Evolutionary conservation across 2,888 invertebrate species (phyloP).

Genomic region (Andrena dorsata): DNA sequence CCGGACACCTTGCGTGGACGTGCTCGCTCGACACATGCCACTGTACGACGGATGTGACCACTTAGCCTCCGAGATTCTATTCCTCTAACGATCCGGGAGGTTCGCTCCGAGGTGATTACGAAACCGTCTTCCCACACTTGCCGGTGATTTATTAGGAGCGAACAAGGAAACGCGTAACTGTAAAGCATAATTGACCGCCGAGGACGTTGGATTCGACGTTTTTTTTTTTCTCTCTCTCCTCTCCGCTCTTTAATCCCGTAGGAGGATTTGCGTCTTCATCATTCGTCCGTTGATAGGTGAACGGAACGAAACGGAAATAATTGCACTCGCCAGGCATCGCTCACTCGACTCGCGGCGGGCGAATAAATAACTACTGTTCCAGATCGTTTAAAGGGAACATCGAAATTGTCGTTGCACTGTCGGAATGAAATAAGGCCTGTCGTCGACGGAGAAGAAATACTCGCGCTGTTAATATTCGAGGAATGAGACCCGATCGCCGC

Average conservation of each 20-base stretch:
- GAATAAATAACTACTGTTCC: constrained; percentile 26
- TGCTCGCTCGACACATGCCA: constrained; percentile 69
- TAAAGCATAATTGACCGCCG: constrained; percentile 22
- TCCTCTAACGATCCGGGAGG: constrained; percentile 33
- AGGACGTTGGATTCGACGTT: background rate
- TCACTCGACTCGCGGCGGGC: constrained; percentile 8
- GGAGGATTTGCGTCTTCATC: background rate
- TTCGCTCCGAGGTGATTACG: constrained; percentile 45
- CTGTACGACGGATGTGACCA: constrained; percentile 60
- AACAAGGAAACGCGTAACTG: constrained; percentile 20
- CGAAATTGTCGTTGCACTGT: constrained; percentile 48
- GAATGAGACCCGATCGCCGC: constrained; percentile 55
- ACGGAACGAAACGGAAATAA: background rate
- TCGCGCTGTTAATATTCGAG: constrained; percentile 57
- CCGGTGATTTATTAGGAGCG: constrained; percentile 37
- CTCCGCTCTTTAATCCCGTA: background rate
- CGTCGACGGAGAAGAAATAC: constrained; percentile 55
- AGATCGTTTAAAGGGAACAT: constrained; percentile 24
- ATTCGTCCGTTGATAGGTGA: background rate
- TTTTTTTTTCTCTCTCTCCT: background rate
- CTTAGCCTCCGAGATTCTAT: constrained; percentile 54
- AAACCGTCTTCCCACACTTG: constrained; percentile 54
- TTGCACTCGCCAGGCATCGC: constrained; percentile 8
- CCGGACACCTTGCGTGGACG: constrained; percentile 65
- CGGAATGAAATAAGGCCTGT: constrained; percentile 46